Percentiles rank a stretch among this genome's conserved stretches.
These are phyloP conservation scores for Empis livida DNA, from an alignment of 2,888 invertebrate species.

Conservation along the genomic window DNA sequence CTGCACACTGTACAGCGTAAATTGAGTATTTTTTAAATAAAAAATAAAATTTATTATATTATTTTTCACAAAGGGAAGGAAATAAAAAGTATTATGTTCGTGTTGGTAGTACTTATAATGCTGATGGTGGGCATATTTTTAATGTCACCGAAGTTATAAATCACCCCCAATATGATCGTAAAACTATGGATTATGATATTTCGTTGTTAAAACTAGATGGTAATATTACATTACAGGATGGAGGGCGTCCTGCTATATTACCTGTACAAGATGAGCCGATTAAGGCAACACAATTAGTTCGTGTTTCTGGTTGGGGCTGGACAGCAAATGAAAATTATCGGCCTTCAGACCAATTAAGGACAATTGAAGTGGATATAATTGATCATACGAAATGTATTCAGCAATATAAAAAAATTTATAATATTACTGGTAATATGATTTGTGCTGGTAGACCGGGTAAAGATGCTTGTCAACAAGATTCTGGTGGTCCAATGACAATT, in stretches of 20 bases:
- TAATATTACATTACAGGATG: not conserved
- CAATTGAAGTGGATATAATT: conserved; percentile 6
- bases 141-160: conserved; percentile 2
- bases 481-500: conserved; percentile 62
- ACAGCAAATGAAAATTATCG: conserved; percentile 2
- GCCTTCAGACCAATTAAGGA: conserved; percentile 2
- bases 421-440: conserved; percentile 59
- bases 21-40: not conserved
- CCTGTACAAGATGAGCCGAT: conserved; percentile 2
- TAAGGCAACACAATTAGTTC: conserved; percentile 1
- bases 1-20: not conserved
- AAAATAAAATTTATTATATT: not conserved
- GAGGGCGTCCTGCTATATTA: conserved; percentile 2
- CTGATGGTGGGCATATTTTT: conserved; percentile 6
- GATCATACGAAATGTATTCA: conserved; percentile 7
- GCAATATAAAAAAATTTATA: conserved; percentile 11
- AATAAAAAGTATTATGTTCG: conserved; percentile 3
- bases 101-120: conserved; percentile 3
- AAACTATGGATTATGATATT: conserved; percentile 5
- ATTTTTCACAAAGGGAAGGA: not conserved
- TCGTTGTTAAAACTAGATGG: conserved; percentile 1
- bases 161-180: conserved; percentile 3
- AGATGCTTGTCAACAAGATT: conserved; percentile 70
- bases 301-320: conserved; percentile 14
- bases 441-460: conserved; percentile 52